phyloP scores from a whole-genome alignment of 1,140 invertebrate genomes.

The Pseudomyrmex flavicornis region DNA sequence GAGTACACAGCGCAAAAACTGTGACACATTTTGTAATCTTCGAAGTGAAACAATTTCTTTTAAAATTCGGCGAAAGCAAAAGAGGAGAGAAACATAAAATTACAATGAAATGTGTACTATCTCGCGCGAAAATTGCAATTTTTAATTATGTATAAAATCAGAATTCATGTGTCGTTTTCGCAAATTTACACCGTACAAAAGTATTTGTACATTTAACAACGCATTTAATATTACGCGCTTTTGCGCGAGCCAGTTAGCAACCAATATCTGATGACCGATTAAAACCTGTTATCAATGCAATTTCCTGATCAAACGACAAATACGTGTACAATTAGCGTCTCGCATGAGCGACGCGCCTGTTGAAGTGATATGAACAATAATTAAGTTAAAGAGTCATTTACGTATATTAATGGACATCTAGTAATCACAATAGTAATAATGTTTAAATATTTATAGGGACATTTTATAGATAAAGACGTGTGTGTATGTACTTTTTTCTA shows the following conservation, averaged over 20 bases:
- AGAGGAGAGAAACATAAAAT: neutral
- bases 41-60: neutral
- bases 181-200: neutral
- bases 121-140: neutral
- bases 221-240: neutral
- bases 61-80: conserved; percentile 2
- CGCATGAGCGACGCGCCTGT: neutral
- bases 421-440: no score
- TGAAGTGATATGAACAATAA: neutral
- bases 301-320: conserved; percentile 2
- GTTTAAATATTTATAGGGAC: no score
- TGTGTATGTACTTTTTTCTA: no score
- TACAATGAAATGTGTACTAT: neutral
- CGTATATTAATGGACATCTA: neutral
- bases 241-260: neutral
- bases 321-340: conserved; percentile 1
- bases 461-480: no score
- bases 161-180: neutral
- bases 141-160: conserved; percentile 5
- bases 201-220: neutral
- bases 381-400: neutral
- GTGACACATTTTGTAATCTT: neutral
- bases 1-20: neutral
- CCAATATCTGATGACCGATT: neutral
- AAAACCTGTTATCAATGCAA: neutral